A percentile compares a stretch with the other conserved stretches of the same genome.
Evolutionary conservation across 2,888 invertebrate genomes (phyloP).

Genomic region (Macrophya annulata): DNA sequence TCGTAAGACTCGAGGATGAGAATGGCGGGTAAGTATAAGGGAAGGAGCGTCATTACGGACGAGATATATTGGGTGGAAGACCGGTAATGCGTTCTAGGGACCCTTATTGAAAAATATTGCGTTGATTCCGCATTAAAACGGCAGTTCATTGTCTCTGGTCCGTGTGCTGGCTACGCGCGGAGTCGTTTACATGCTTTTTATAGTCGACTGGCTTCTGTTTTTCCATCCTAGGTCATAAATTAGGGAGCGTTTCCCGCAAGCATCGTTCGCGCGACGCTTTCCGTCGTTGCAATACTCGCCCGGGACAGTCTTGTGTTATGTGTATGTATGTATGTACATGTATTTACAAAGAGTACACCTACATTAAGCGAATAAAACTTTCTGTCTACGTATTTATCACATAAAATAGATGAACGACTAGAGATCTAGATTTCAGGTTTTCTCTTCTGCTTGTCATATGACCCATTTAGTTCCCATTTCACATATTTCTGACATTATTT

Average conservation of each 20-base stretch:
- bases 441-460: neutral
- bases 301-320: neutral
- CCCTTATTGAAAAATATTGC: constrained; percentile 73
- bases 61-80: constrained; percentile 71
- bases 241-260: constrained; percentile 59
- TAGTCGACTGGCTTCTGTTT: constrained; percentile 59
- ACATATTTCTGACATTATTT: neutral
- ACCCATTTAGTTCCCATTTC: constrained; percentile 13
- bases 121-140: constrained; percentile 63
- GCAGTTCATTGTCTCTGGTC: constrained; percentile 59
- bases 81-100: constrained; percentile 70
- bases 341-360: neutral
- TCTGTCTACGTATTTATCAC: neutral
- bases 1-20: constrained; percentile 4
- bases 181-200: constrained; percentile 60
- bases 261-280: constrained; percentile 46
- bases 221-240: constrained; percentile 62
- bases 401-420: neutral
- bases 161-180: constrained; percentile 52
- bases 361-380: neutral
- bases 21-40: constrained; percentile 38
- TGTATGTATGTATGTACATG: neutral
- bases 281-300: constrained; percentile 16
- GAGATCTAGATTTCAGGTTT: neutral
- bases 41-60: constrained; percentile 69